Base-by-base conservation (phyloP, 1,140 invertebrate species). In the Drosophila arizonae region DNA sequence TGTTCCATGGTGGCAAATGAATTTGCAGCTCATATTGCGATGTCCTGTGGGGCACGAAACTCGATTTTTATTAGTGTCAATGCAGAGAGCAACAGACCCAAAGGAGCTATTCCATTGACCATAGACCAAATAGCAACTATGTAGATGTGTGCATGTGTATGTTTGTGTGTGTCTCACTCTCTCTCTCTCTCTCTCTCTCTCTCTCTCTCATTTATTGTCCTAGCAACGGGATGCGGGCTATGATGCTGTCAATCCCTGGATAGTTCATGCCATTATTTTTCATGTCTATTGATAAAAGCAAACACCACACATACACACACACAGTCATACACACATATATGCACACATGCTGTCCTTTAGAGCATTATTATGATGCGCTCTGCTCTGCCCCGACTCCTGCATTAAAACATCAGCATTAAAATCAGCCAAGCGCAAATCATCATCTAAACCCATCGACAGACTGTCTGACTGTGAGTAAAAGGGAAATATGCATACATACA, bases 41-140 rank as follows among this genome's bases (percentile, higher is more conserved):
- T 21, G 43, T 73, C 65, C 65, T 62, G 55, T 73, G 71, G 52
- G 65, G 48, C 36, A 39, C 64, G 68, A 57, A 56, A 73, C 43
- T 73, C 71, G 57, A 73, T 73, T 73, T 73, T 62, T 69, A 69
- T 73, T 73, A 70, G 71, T 62, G 64, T 73, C 71, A 72, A 57
- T 51, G 60, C 68, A 64, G 60, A 46, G 55, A 65, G 30, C 36
- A 39, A 6, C 46, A 24, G 62, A 33, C 71, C 64, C 64, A 45
- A 46, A 52, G 55, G 70, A 48, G 55, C 64, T 51, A 52, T 72
- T 72, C 64, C 51, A 68, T 68, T 62, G 71, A 73, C 70, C 56
- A 72, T 54, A 61, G 48, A 72, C 15, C 21, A 17, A n/a, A 45
- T 45, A 5, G n/a, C 43, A 45, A 17, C 43, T 17, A 63, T 39